These are phyloP conservation scores for Erpetoichthys calabaricus DNA, from an alignment of 2,797 vertebrate species.

Conservation along the genomic window DNA sequence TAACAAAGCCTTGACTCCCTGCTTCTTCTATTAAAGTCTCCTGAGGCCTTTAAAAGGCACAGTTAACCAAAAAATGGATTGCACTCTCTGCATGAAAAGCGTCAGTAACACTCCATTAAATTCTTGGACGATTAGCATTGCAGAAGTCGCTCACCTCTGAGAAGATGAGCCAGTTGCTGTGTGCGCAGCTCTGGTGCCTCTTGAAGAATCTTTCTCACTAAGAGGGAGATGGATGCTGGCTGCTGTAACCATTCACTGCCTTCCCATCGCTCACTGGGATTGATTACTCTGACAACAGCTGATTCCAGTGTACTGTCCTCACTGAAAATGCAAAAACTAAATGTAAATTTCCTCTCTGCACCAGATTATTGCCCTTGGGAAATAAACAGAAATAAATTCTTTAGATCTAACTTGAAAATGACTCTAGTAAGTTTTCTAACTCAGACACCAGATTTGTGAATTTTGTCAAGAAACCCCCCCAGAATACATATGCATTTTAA, in stretches of 20 bases:
- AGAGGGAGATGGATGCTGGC: slow-evolving; percentile 43
- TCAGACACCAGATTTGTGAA: too few relatives aligned
- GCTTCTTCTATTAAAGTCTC: slow-evolving; percentile 59
- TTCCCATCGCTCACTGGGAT: slow-evolving; percentile 51
- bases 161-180: slow-evolving; percentile 69
- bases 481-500: too few relatives aligned
- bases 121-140: slow-evolving; percentile 48
- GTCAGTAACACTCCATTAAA: slow-evolving; percentile 76
- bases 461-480: too few relatives aligned
- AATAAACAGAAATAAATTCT: not conserved
- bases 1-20: slow-evolving; percentile 60
- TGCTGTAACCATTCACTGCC: slow-evolving; percentile 39
- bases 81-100: slow-evolving; percentile 63
- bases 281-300: slow-evolving; percentile 70
- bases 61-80: slow-evolving; percentile 86
- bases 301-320: slow-evolving; percentile 64
- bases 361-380: slow-evolving; percentile 22
- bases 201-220: slow-evolving; percentile 78
- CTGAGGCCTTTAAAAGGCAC: slow-evolving; percentile 63
- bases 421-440: too few relatives aligned
- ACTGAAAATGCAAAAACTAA: slow-evolving; percentile 40
- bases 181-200: slow-evolving; percentile 76
- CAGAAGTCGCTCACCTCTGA: slow-evolving; percentile 74
- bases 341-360: slow-evolving; percentile 26
- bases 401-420: too few relatives aligned